Conservation (phyloP, 2,888 invertebrate genomes). For the Scaptomyza polygonia region DNA sequence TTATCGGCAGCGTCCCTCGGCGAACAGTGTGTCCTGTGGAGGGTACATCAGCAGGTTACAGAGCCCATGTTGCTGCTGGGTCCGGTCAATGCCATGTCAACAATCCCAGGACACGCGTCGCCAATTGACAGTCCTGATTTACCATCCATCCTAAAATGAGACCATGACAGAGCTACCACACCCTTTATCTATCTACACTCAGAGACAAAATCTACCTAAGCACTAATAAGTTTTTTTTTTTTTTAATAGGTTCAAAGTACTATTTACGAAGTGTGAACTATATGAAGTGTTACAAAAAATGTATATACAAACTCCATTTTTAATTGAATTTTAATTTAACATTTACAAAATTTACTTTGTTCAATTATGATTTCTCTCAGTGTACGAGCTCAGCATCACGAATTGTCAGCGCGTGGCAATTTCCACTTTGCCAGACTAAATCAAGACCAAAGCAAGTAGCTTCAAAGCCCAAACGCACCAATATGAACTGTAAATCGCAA, state of each 20-base stretch:
- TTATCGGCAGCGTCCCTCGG: slow-evolving; percentile 18
- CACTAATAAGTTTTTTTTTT: too few relatives aligned
- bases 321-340: background rate
- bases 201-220: too few relatives aligned
- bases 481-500: slow-evolving; percentile 9
- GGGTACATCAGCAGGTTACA: slow-evolving; percentile 1
- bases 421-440: slow-evolving; percentile 2
- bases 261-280: too few relatives aligned
- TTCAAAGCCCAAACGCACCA: background rate
- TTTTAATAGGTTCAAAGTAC: too few relatives aligned
- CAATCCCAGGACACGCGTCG: slow-evolving; percentile 61
- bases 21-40: background rate
- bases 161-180: slow-evolving; percentile 13
- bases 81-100: slow-evolving; percentile 63
- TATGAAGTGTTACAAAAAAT: too few relatives aligned
- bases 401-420: slow-evolving; percentile 45
- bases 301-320: too few relatives aligned
- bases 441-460: slow-evolving; percentile 2
- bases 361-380: background rate
- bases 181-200: background rate
- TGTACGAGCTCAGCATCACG: slow-evolving; percentile 25
- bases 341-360: background rate
- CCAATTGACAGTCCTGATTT: slow-evolving; percentile 61
- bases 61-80: slow-evolving; percentile 23
- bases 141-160: slow-evolving; percentile 25